Conservation (phyloP, 2,797 vertebrate species). For the Ptychadena robeensis region DNA sequence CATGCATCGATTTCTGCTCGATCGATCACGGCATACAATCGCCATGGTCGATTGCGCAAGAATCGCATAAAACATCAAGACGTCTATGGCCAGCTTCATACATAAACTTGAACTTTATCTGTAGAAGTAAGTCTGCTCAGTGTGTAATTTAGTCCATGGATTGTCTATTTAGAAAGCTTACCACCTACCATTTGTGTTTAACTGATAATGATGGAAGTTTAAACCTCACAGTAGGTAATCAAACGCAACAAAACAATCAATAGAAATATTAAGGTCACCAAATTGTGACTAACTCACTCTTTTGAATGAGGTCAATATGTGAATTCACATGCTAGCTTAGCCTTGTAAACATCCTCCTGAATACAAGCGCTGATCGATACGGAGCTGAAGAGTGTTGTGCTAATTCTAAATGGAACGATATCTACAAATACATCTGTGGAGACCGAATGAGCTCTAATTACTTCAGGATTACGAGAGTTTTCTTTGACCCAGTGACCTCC, state of each 20-base stretch:
- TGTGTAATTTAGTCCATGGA: not conserved
- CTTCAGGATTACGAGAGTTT: not conserved
- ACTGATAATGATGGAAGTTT: not conserved
- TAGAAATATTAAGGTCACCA: constrained; percentile 29
- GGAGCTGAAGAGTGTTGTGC: not conserved
- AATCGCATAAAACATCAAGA: too few relatives aligned
- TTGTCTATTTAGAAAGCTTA: not conserved
- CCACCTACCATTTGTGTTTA: not conserved
- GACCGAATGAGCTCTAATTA: not conserved
- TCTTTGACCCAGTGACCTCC: constrained; percentile 12
- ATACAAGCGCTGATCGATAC: not conserved
- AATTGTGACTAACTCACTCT: not conserved
- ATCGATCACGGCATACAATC: too few relatives aligned
- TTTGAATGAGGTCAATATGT: not conserved
- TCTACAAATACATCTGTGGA: not conserved
- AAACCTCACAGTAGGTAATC: not conserved
- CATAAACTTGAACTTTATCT: not conserved
- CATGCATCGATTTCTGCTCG: too few relatives aligned
- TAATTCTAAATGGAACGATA: not conserved
- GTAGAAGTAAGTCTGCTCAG: not conserved
- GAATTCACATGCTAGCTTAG: not conserved
- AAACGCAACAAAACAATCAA: not conserved
- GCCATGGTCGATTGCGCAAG: too few relatives aligned
- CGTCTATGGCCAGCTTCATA: too few relatives aligned
- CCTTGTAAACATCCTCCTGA: not conserved